phyloP scores from a whole-genome alignment of 2,113 vertebrate genomes.

The Corythoichthys haematopterus region DNA sequence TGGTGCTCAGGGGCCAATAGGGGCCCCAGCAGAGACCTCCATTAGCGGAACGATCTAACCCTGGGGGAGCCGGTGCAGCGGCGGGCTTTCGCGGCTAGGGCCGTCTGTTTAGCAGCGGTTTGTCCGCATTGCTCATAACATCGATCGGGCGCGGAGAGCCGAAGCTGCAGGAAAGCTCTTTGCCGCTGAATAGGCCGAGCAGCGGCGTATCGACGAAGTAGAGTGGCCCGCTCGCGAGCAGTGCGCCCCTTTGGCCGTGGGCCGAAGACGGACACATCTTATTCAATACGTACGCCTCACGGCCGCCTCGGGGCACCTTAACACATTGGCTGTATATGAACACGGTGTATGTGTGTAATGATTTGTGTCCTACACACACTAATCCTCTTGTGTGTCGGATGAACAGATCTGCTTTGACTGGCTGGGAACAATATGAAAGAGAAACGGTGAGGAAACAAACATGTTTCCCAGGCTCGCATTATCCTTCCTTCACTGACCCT shows the following conservation, averaged over 20 bases:
- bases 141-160: slow-evolving; percentile 47
- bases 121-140: slow-evolving; percentile 59
- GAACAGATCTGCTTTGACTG: slow-evolving; percentile 63
- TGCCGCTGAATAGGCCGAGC: slow-evolving; percentile 56
- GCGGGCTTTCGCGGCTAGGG: slow-evolving; percentile 43
- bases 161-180: slow-evolving; percentile 54
- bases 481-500: slow-evolving; percentile 63
- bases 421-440: slow-evolving; percentile 47
- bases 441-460: slow-evolving; percentile 59
- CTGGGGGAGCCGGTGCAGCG: slow-evolving; percentile 41
- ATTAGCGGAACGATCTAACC: slow-evolving; percentile 67
- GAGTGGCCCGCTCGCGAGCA: slow-evolving; percentile 45
- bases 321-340: slow-evolving; percentile 15
- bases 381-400: slow-evolving; percentile 59
- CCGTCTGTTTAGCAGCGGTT: slow-evolving; percentile 63
- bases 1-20: slow-evolving; percentile 51
- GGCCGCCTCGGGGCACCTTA: slow-evolving; percentile 39
- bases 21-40: slow-evolving; percentile 58
- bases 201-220: slow-evolving; percentile 45
- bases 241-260: slow-evolving; percentile 60
- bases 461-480: slow-evolving; percentile 70
- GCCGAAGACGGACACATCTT: slow-evolving; percentile 52
- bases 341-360: slow-evolving; percentile 24
- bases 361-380: slow-evolving; percentile 59
- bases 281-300: slow-evolving; percentile 51